Conservation (phyloP, 2,797 vertebrate genomes). For the Anomalospiza imberbis region DNA sequence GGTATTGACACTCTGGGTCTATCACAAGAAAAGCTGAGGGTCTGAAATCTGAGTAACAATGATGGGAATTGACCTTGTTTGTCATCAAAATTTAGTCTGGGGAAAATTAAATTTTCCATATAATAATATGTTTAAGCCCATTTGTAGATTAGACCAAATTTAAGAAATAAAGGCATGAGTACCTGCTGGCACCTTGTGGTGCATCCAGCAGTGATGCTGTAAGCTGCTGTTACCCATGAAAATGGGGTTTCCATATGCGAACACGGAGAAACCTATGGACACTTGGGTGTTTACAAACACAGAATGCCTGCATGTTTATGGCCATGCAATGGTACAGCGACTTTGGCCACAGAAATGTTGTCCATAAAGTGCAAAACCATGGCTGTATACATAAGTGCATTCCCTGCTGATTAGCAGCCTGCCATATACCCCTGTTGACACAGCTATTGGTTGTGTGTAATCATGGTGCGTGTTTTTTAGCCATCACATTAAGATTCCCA, state of each 20-base stretch:
- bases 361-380: neutral
- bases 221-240: neutral
- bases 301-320: neutral
- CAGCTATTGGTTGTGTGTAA: neutral
- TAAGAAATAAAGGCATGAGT: neutral
- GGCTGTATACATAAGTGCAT: neutral
- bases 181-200: neutral
- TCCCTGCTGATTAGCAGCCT: slow-evolving; percentile 36
- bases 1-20: neutral
- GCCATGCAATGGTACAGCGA: fast-evolving
- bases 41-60: neutral
- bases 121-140: neutral
- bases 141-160: neutral
- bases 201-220: neutral
- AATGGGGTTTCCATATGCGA: neutral
- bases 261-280: neutral
- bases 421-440: slow-evolving; percentile 24
- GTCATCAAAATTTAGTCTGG: neutral
- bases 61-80: neutral
- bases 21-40: neutral
- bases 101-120: neutral
- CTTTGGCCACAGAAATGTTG: neutral
- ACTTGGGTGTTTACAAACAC: neutral
- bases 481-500: neutral
- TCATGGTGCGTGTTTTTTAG: neutral